Evolutionary conservation across 2,888 invertebrate genomes (phyloP).

Genomic region (Tenthredo livida): DNA sequence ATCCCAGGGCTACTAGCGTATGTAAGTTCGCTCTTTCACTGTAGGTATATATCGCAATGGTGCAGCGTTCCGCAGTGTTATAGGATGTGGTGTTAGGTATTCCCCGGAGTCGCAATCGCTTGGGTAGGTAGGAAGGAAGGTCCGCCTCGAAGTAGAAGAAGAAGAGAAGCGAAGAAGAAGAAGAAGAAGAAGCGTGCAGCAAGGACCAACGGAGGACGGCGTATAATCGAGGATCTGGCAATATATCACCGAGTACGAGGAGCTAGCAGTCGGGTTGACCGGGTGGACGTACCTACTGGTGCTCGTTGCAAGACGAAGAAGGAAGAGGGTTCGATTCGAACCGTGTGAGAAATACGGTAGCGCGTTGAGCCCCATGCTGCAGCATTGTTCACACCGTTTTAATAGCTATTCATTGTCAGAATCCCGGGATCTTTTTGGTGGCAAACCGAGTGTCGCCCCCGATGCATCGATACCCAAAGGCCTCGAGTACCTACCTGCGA

Average conservation of each 20-base stretch:
- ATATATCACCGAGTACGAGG: conserved; percentile 73
- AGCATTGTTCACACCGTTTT: conserved; percentile 75
- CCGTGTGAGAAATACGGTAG: conserved; percentile 44
- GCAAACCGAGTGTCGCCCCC: conserved; percentile 65
- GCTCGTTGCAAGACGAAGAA: conserved; percentile 43
- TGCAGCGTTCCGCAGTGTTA: neutral
- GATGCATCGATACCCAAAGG: conserved; percentile 64
- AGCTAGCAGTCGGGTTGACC: conserved; percentile 51
- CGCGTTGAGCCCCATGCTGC: conserved; percentile 24
- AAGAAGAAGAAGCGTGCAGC: conserved; percentile 47
- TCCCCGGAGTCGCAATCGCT: conserved; percentile 42
- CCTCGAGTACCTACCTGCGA: conserved; percentile 1
- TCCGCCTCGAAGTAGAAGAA: conserved; percentile 55
- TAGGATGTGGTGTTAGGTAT: conserved; percentile 34
- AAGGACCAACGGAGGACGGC: conserved; percentile 52
- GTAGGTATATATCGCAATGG: neutral
- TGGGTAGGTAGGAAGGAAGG: conserved; percentile 36
- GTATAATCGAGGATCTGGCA: conserved; percentile 74
- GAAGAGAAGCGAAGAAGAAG: conserved; percentile 20
- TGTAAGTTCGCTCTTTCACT: conserved; percentile 26
- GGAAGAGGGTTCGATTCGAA: conserved; percentile 31
- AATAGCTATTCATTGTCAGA: conserved; percentile 75
- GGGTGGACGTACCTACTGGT: conserved; percentile 49
- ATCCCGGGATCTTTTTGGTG: conserved; percentile 65
- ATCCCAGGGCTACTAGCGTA: conserved; percentile 8